Percentiles rank a stretch among this genome's conserved stretches.
These are phyloP conservation scores for Anastatus disparis DNA, from an alignment of 1,140 invertebrate genomes.

Conservation along the genomic window DNA sequence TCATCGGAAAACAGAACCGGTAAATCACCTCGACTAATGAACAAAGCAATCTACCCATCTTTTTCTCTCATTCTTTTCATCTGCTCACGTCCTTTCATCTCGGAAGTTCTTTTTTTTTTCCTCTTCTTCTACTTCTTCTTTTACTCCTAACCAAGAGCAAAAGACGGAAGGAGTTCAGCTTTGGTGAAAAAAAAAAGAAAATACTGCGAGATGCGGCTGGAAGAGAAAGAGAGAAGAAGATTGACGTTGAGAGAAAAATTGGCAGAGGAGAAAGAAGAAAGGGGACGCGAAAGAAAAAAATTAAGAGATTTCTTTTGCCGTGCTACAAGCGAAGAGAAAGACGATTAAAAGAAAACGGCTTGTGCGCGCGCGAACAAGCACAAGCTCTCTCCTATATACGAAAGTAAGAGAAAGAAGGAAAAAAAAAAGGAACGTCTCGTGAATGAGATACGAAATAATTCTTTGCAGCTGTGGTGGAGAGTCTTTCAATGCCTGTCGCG, in stretches of 20 bases:
- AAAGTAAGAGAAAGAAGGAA: too few relatives aligned
- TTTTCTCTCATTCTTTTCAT: not conserved
- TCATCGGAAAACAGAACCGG: constrained; percentile 1
- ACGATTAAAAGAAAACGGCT: constrained; percentile 11
- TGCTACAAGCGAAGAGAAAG: not conserved
- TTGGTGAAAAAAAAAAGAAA: too few relatives aligned
- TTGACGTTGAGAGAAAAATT: constrained; percentile 5
- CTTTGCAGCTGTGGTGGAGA: not conserved
- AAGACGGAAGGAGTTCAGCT: not conserved
- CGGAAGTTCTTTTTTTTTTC: too few relatives aligned
- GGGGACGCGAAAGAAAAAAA: not conserved
- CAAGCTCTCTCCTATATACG: too few relatives aligned
- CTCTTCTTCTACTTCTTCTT: constrained; percentile 2
- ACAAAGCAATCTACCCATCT: constrained; percentile 23
- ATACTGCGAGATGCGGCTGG: not conserved
- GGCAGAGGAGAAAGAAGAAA: not conserved
- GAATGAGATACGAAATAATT: constrained; percentile 5
- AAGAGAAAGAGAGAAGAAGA: not conserved
- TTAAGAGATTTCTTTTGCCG: constrained; percentile 17
- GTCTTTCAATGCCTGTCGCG: not conserved
- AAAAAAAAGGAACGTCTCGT: not conserved
- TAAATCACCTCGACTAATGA: constrained; percentile 23
- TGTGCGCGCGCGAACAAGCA: too few relatives aligned
- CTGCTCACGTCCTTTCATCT: not conserved
- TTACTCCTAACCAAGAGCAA: not conserved